Percentiles rank a stretch among this genome's conserved stretches.
Evolutionary conservation across 1,140 invertebrate species (phyloP).

Genomic region (Phocides pigmalion): DNA sequence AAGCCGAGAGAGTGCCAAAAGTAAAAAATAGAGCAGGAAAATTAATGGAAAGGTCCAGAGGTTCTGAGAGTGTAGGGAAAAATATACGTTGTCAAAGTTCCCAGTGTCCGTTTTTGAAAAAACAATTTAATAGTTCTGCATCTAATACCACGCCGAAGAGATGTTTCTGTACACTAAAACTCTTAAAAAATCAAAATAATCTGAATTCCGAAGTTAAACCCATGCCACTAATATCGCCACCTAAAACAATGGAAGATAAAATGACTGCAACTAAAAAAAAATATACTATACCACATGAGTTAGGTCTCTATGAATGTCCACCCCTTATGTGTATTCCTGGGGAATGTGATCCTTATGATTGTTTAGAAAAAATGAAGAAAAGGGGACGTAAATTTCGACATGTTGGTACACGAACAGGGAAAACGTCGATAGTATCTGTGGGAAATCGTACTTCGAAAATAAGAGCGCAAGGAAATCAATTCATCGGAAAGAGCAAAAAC

Average conservation of each 20-base stretch:
- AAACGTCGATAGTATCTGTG: constrained; percentile 12
- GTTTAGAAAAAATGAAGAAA: constrained; percentile 43
- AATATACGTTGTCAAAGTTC: neutral
- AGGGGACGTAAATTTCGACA: neutral
- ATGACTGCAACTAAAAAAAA: constrained; percentile 15
- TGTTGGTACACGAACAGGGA: constrained; percentile 3
- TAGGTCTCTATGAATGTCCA: constrained; percentile 31
- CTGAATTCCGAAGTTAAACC: neutral
- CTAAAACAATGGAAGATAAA: neutral
- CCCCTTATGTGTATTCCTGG: constrained; percentile 39
- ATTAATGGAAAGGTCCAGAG: neutral
- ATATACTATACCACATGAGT: constrained; percentile 1
- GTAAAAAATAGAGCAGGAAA: constrained; percentile 9
- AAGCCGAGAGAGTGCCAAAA: neutral
- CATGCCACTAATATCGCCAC: neutral
- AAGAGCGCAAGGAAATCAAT: constrained; percentile 4
- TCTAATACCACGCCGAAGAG: constrained; percentile 7
- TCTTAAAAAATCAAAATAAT: constrained; percentile 28
- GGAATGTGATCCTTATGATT: constrained; percentile 47
- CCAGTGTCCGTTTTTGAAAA: neutral
- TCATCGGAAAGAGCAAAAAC: neutral
- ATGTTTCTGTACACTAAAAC: constrained; percentile 47
- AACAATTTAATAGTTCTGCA: neutral
- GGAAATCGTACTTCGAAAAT: neutral
- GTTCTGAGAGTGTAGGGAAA: neutral